Evolutionary conservation across 2,113 vertebrate genomes (phyloP).

Genomic region (Picathartes gymnocephalus): DNA sequence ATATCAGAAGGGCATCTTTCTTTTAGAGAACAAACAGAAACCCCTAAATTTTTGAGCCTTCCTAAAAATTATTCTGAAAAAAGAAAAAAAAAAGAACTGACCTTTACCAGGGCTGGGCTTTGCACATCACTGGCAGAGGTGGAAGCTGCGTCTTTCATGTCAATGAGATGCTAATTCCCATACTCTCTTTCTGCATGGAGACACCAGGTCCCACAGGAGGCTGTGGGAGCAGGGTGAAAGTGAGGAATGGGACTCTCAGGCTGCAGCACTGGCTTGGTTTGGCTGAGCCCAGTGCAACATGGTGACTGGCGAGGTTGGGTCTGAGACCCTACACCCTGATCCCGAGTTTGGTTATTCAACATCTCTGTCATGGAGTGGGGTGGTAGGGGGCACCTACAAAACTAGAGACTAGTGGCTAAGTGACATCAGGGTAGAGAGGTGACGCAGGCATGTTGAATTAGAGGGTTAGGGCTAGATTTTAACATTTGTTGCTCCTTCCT

Average conservation of each 20-base stretch:
- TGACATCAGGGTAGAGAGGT: neutral
- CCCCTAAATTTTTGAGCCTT: neutral
- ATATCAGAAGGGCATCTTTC: conserved; percentile 42
- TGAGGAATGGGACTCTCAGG: neutral
- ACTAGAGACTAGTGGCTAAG: neutral
- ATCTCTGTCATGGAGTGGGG: fast-evolving
- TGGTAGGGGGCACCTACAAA: neutral
- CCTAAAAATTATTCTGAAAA: neutral
- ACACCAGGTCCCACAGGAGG: neutral
- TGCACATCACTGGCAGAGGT: neutral
- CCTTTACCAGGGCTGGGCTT: neutral
- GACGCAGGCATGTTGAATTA: neutral
- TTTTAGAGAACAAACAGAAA: conserved; percentile 30
- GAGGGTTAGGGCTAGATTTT: neutral
- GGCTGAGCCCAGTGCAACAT: fast-evolving
- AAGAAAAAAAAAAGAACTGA: neutral
- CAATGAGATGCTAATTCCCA: neutral
- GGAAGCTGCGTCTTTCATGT: neutral
- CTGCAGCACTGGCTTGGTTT: neutral
- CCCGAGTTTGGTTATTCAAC: neutral
- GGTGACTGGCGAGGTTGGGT: neutral
- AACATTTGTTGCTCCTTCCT: neutral
- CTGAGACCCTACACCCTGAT: neutral
- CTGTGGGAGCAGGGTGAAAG: neutral
- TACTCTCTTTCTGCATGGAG: neutral